Conservation (phyloP, 1,140 invertebrate genomes). For the Asobara japonica region DNA sequence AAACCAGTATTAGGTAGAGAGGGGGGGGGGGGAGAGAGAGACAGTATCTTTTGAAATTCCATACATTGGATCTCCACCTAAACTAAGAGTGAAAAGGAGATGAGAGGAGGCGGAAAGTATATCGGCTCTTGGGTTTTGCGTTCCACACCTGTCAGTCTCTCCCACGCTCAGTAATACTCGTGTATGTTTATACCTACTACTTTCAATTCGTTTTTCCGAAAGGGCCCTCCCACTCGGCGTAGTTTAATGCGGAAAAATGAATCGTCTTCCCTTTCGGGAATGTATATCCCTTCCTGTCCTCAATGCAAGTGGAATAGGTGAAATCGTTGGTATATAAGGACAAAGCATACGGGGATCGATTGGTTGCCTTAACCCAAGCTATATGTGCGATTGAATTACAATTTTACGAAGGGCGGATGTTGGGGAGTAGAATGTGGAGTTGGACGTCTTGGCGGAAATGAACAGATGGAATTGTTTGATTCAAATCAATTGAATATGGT, state of each 20-base stretch:
- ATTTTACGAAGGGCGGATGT: constrained; percentile 30
- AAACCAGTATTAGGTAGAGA: constrained; percentile 49
- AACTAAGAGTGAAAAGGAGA: constrained; percentile 32
- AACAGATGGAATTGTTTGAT: constrained; percentile 14
- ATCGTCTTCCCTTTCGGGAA: constrained; percentile 29
- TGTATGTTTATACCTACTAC: not conserved
- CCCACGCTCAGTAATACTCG: constrained; percentile 49
- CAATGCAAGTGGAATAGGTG: constrained; percentile 21
- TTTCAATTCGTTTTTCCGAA: constrained; percentile 20
- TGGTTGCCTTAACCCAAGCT: constrained; percentile 16
- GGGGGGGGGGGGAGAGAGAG: constrained; percentile 17
- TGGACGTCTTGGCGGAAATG: constrained; percentile 15
- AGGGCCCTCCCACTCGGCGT: constrained; percentile 24
- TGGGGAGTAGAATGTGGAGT: not conserved
- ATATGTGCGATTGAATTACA: constrained; percentile 45
- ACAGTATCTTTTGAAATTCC: not conserved
- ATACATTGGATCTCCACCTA: constrained; percentile 41
- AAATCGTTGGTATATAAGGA: constrained; percentile 38
- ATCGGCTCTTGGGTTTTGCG: constrained; percentile 23
- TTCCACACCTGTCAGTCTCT: constrained; percentile 59
- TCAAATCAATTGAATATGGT: not conserved
- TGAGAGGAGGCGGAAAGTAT: constrained; percentile 25
- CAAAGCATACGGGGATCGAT: constrained; percentile 41
- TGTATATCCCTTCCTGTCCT: constrained; percentile 27
- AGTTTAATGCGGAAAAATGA: constrained; percentile 44